Base-by-base conservation (phyloP, 2,888 invertebrate species). In the Drosophila conformis region DNA sequence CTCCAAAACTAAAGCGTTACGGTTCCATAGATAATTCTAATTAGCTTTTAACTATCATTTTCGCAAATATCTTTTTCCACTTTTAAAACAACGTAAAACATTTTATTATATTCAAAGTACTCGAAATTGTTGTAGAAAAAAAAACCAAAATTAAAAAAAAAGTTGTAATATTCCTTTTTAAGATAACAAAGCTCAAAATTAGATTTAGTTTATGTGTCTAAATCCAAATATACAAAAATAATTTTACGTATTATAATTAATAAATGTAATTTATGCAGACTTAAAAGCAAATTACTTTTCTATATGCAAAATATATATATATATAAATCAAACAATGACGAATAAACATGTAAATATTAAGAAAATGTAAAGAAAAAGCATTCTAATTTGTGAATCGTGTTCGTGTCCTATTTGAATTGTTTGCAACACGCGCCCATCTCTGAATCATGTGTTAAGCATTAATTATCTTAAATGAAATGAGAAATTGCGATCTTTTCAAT, bases 401-500 rank as follows among this genome's bases (percentile, higher is more conserved):
- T 51, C 57, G 57, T 57, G 57, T 42, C 57, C 29, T n/a, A 29
- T 51, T 51, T 27, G 29, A 51, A 51, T 6, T 49, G 10, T 11
- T 10, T 27, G 11, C n/a, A 29, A 29, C 27, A 57, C 57, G 42
- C 57, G 57, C 57, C 15, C 57, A 57, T 57, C 57, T 57, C 31
- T 31, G 40, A 25, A 33, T 56, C 27, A 38, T 58, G 27, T 48
- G 48, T 46, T 54, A 49, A 58, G 33, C 15, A 35, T 36, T 29
- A 49, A 56, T n/a, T 67, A 76, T 38, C 57, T 27, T 57, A 69
- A 27, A 35, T 35, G 31, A 61, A 15, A 27, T 36, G 25, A 29
- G 11, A 63, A 61, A 56, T 58, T 59, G 61, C 54, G 58, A 38
- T 71, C 54, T 38, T 66, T 56, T 53, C 68, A 83, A 85, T 87